phyloP scores from a whole-genome alignment of 2,113 vertebrate genomes.

The Hydrochoerus hydrochaeris region DNA sequence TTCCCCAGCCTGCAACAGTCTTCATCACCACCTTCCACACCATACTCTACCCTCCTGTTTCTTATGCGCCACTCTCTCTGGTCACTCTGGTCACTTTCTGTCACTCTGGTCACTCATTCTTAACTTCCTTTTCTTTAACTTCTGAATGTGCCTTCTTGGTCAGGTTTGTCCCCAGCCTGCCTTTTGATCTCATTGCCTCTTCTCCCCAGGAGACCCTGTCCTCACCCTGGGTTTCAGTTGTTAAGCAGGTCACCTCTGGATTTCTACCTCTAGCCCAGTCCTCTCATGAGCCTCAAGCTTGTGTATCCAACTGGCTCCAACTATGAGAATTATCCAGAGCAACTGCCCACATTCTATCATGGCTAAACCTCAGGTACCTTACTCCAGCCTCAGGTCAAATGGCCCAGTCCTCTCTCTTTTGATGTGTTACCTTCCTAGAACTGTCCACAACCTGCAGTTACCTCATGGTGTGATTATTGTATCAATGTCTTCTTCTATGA shows the following conservation, averaged over 20 bases:
- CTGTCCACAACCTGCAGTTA: neutral
- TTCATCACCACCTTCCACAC: no score
- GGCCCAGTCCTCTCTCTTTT: neutral
- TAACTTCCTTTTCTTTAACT: neutral
- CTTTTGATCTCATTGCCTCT: neutral
- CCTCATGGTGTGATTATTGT: neutral
- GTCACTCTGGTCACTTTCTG: no score
- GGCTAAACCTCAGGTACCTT: neutral
- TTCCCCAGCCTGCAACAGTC: no score
- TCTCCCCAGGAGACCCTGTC: neutral
- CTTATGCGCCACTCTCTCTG: no score
- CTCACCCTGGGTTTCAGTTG: neutral
- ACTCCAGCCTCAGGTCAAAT: neutral
- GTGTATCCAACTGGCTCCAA: neutral
- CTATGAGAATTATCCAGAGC: neutral
- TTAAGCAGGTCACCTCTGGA: no score
- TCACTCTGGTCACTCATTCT: neutral
- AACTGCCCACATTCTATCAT: neutral
- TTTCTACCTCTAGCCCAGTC: rapidly evolving
- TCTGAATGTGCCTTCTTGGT: neutral
- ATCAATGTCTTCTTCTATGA: neutral
- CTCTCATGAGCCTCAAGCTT: neutral
- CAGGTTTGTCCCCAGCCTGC: neutral
- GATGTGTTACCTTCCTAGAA: neutral
- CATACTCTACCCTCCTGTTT: neutral